These are phyloP conservation scores for Ectropis grisescens DNA, from an alignment of 1,140 invertebrate genomes.

Conservation along the genomic window DNA sequence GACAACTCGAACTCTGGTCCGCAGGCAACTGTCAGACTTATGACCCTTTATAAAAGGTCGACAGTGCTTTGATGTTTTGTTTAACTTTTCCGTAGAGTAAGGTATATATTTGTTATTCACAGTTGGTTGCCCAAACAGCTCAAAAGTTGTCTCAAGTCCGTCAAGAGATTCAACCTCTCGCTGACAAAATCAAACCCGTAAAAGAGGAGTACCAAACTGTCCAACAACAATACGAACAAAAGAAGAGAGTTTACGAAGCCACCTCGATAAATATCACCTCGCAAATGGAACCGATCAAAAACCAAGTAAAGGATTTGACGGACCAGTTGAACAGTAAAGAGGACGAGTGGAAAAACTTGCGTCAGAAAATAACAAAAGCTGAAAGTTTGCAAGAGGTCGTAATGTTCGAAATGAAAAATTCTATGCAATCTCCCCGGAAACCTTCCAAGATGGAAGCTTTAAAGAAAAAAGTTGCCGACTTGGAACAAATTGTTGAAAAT, in stretches of 20 bases:
- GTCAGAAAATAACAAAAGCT: constrained; percentile 66
- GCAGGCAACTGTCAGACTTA: too few species aligned
- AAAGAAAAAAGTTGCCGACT: constrained; percentile 50
- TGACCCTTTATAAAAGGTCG: too few species aligned
- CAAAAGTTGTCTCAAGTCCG: constrained; percentile 60
- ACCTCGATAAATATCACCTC: constrained; percentile 65
- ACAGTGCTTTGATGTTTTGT: too few species aligned
- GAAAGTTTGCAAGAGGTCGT: constrained; percentile 66
- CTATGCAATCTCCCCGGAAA: constrained; percentile 58
- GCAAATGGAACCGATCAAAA: constrained; percentile 65
- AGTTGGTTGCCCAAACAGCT: constrained; percentile 61
- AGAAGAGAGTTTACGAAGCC: constrained; percentile 64
- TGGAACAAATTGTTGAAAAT: constrained; percentile 49
- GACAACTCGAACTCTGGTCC: too few species aligned
- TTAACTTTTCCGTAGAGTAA: too few species aligned
- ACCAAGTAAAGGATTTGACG: constrained; percentile 51
- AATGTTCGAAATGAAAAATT: constrained; percentile 63
- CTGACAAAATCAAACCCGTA: constrained; percentile 59
- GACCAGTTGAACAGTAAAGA: constrained; percentile 60
- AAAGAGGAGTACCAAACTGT: constrained; percentile 62
- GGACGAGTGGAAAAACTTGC: constrained; percentile 67
- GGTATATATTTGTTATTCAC: constrained; percentile 7
- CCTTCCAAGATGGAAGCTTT: constrained; percentile 62
- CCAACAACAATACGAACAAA: constrained; percentile 67
- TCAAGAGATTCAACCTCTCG: constrained; percentile 60